Evolutionary conservation across 23 tunicate genomes (phyloP).

Genomic region (Ciona savignyi): DNA sequence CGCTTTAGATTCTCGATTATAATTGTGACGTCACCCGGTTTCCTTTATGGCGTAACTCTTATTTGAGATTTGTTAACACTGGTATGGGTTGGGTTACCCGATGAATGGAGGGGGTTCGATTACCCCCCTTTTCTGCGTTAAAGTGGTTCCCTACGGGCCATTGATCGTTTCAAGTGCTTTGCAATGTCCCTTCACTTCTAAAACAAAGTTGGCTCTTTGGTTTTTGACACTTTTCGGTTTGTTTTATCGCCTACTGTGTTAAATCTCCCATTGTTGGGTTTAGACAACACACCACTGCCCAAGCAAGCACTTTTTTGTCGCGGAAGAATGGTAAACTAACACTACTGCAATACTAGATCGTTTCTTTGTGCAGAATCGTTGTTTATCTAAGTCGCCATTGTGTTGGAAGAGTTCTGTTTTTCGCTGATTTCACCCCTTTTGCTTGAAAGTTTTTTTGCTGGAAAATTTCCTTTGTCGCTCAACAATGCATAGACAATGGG

Average conservation of each 20-base stretch:
- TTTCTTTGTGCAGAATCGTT: background rate
- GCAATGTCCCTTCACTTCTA: background rate
- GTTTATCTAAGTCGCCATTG: background rate
- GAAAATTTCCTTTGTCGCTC: background rate
- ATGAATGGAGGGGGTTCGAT: background rate
- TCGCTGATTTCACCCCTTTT: too few relatives aligned
- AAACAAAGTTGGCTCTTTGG: constrained; percentile 2
- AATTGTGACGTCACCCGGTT: background rate
- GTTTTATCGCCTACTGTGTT: constrained; percentile 19
- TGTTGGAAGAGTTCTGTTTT: too few relatives aligned
- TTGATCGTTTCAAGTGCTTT: background rate
- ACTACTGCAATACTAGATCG: background rate
- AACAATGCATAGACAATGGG: background rate
- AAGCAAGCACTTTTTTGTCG: background rate
- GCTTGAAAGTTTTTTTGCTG: background rate
- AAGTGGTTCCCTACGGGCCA: background rate
- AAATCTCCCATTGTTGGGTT: constrained; percentile 6
- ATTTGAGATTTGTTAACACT: too few relatives aligned
- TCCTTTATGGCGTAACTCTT: background rate
- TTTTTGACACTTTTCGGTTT: constrained; percentile 27
- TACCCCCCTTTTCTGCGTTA: background rate
- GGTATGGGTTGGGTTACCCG: background rate
- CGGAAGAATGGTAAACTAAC: background rate
- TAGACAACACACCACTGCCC: background rate
- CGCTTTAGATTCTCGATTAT: too few relatives aligned